Base-by-base conservation (phyloP, 1,140 invertebrate species). In the Propsilocerus akamusi region DNA sequence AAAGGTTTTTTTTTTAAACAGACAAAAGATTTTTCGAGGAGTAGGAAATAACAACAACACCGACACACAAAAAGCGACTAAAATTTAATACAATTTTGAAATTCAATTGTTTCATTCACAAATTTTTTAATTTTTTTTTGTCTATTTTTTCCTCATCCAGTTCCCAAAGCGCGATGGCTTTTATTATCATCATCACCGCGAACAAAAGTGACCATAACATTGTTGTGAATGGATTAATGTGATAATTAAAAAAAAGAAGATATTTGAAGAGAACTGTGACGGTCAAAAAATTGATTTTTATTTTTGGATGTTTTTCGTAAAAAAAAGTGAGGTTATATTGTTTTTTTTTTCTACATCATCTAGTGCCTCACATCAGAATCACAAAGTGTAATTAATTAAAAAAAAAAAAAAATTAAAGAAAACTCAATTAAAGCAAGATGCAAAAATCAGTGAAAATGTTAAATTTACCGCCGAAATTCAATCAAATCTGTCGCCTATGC, bases 381-480 rank as follows among this genome's bases (percentile, higher is more conserved):
- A n/a, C n/a, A n/a, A n/a, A n/a, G n/a, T n/a, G n/a, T n/a, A n/a
- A n/a, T n/a, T n/a, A n/a, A n/a, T n/a, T n/a, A n/a, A n/a, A n/a
- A n/a, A n/a, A n/a, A n/a, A n/a, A n/a, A n/a, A n/a, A n/a, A n/a
- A n/a, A n/a, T n/a, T n/a, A n/a, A n/a, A n/a, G n/a, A n/a, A n/a
- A n/a, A n/a, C n/a, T n/a, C n/a, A n/a, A n/a, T n/a, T n/a, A n/a
- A n/a, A n/a, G n/a, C n/a, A n/a, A n/a, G n/a, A n/a, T n/a, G n/a
- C n/a, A 26, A 41, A 54, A 49, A 55, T 58, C 55, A 57, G 58
- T 55, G 66, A 70, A 65, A 62, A 71, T 71, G 69, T 69, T 65
- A 68, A 69, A 68, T 70, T 68, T 71, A 69, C 70, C 69, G 67
- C 61, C 67, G 60, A 71, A 70, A 61, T 71, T 70, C 64, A 68